Evolutionary conservation across 2,113 vertebrate species (phyloP), one percentile per base, ranked within the genome.

Genomic region (Machaerirhynchus nigripectus): DNA sequence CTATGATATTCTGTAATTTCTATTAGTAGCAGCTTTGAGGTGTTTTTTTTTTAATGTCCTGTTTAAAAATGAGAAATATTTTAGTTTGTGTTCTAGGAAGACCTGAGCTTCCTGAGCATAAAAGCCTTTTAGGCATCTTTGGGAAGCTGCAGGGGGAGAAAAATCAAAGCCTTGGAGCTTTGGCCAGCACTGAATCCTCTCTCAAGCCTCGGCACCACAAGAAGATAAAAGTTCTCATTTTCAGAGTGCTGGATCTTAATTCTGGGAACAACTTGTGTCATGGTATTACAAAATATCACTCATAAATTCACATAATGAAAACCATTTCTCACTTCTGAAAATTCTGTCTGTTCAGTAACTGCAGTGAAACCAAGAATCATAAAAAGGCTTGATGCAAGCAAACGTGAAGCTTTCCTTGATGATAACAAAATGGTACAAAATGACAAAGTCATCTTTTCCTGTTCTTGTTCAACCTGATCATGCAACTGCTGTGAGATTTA

Each of bases 251-350:
- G 74, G 61, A 75, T 78, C 47, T 84, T 59, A 42, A 68, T 91
- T 89, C 65, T 87, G 57, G 69, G 53, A 94, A 91, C 69, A 69
- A 33, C 27, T 69, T 71, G 35, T 81, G 27, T 59, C 76, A 71
- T 4, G 47, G 27, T 47, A 68, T 87, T 68, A 87, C 82, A 82
- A 79, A 95, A 68, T 15, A 75, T 53, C 27, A 61, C 33, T 55
- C 44, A 44, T 42, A 81, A 78, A 74, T 82, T 87, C 39, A 84
- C 23, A 67, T 67, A 75, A 89, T 50, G 13, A 87, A 93, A 91
- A 46, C 23, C 18, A 64, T 46, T 67, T 6, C 2, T 65, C 56
- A 53, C 49, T 92, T 90, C 67, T 76, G 67, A 85, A 83, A 94
- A 88, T 56, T 59, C 13, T 3, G 1, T 44, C 71, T 68, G 28